Evolutionary conservation across 2,797 vertebrate species (phyloP).

Genomic region (Pagetopsis macropterus): DNA sequence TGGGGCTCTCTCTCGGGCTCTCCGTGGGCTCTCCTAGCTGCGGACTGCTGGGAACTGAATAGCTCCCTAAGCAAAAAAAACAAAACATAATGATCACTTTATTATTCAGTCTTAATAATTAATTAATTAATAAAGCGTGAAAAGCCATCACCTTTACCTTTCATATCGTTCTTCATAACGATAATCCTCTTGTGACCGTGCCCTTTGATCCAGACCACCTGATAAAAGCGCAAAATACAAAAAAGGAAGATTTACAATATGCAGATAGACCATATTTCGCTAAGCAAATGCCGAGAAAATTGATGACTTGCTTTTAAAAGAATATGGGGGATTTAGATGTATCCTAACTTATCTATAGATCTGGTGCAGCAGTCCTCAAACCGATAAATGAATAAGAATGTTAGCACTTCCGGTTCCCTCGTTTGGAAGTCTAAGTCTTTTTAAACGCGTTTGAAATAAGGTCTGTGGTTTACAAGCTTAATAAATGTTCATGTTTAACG

Average conservation of each 20-base stretch:
- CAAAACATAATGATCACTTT: neutral
- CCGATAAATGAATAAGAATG: too few relatives aligned
- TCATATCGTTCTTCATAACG: constrained; percentile 99
- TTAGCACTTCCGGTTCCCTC: too few relatives aligned
- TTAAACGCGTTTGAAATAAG: too few relatives aligned
- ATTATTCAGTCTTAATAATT: neutral
- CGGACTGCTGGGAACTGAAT: constrained; percentile 72
- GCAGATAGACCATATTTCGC: neutral
- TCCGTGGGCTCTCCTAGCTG: constrained; percentile 57
- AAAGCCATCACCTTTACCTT: constrained; percentile 83
- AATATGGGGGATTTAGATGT: neutral
- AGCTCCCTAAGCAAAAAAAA: constrained; percentile 68
- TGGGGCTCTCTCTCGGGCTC: constrained; percentile 67
- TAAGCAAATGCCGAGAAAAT: neutral
- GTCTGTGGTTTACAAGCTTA: too few relatives aligned
- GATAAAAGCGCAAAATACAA: constrained; percentile 22
- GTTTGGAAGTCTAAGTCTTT: too few relatives aligned
- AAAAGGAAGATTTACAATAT: neutral
- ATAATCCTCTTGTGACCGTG: constrained; percentile 98
- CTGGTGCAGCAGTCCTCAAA: too few relatives aligned
- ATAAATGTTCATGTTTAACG: too few relatives aligned
- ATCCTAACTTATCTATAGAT: neutral
- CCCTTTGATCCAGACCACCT: constrained; percentile 99
- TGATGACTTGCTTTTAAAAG: neutral
- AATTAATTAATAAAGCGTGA: neutral